Conservation (phyloP, 2,113 vertebrate species). For the Tilapia sparmanii region DNA sequence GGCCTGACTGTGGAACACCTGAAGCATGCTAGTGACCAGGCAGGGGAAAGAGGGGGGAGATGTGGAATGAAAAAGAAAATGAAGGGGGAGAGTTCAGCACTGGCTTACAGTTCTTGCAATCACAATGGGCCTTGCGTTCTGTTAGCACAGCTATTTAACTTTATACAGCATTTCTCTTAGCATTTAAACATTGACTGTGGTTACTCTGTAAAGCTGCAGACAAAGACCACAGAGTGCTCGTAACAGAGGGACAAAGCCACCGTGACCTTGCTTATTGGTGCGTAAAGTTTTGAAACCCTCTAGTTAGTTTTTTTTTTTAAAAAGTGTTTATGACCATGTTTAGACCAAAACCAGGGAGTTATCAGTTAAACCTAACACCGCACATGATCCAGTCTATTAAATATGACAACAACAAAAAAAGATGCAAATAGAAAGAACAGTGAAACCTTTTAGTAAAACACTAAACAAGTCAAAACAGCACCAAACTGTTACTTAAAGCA, state of each 20-base stretch:
- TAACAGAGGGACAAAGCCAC: not conserved
- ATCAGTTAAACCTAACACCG: not conserved
- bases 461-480: not conserved
- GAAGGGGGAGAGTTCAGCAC: not conserved
- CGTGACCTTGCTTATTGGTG: not conserved
- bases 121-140: not conserved
- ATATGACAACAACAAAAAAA: not conserved
- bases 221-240: not conserved
- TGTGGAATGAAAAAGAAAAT: not conserved
- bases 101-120: not conserved
- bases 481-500: not conserved
- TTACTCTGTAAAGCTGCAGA: not conserved
- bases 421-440: not conserved
- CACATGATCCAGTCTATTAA: not conserved
- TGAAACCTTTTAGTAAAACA: not conserved
- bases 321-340: not conserved
- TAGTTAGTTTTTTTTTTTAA: fast-evolving
- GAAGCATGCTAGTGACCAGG: constrained; percentile 48
- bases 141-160: not conserved
- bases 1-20: constrained; percentile 55
- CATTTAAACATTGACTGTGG: not conserved
- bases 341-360: not conserved
- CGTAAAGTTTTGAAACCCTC: not conserved
- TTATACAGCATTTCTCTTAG: not conserved
- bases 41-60: not conserved